Evolutionary conservation across 2,888 invertebrate genomes (phyloP), one percentile per base, ranked within the genome.

Genomic region (Drosophila colorata): DNA sequence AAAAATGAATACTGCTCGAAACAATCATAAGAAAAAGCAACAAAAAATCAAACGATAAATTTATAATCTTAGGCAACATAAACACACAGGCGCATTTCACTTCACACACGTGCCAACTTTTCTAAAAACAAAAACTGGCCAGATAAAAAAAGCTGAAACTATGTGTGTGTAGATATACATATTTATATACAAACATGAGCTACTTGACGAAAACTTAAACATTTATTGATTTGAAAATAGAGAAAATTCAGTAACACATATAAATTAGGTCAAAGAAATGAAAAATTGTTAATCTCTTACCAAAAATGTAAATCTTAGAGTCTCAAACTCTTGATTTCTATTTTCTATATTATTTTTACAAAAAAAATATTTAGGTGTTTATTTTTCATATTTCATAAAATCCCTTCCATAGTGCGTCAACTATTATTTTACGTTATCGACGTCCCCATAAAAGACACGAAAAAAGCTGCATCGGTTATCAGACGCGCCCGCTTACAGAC

Each of bases 381-480:
- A 28, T 33, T 14, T 58, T 52, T 35, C 23, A 59, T 28, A 49
- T 65, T 58, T 58, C 33, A 68, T 33, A 14, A 61, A 47, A 61
- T 51, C 41, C 43, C 23, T 55, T 59, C 25, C 49, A 41, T 37
- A 63, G 57, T 46, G 53, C 31, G 43, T 35, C 48, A 37, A 49
- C 49, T 58, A n/a, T 59, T 59, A 5, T 65, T 25, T 31, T 56
- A 31, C 40, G 49, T 69, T 69, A 74, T 73, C 73, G 47, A 38
- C 38, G 51, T 63, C 35, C 31, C 48, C 31, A 55, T 73, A 63
- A 73, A 69, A 43, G 51, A 59, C 58, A 25, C 55, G 31, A 48
- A 67, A 65, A 61, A 52, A 46, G 57, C 46, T 75, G 66, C 70
- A 66, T 38, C 53, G 53, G 63, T 67, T 70, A 74, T 75, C 75